These are phyloP conservation scores for Austrolebias charrua DNA, from an alignment of 2,797 vertebrate species.

Conservation along the genomic window DNA sequence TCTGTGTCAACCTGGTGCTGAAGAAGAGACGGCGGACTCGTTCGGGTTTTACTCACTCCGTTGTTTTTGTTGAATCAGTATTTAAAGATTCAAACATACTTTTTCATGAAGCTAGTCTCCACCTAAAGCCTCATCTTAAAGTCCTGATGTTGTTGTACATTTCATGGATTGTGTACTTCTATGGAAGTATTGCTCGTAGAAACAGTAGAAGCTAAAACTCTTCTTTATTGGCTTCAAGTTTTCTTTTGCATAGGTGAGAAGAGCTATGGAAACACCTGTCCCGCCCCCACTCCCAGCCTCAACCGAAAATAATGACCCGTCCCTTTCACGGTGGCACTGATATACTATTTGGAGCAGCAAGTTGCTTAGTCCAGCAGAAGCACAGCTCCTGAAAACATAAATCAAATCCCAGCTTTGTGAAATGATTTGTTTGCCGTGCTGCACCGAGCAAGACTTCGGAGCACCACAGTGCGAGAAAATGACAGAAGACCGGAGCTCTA, in stretches of 20 bases:
- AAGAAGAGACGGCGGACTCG: neutral
- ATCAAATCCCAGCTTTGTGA: constrained; percentile 42
- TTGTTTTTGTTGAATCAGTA: too few relatives aligned
- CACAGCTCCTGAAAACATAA: constrained; percentile 49
- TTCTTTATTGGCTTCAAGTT: neutral
- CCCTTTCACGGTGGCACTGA: constrained; percentile 57
- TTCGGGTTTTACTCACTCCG: too few relatives aligned
- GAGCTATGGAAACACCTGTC: constrained; percentile 1
- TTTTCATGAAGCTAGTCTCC: too few relatives aligned
- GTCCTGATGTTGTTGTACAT: neutral
- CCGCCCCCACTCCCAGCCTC: too few relatives aligned
- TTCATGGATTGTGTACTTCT: neutral
- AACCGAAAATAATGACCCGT: constrained; percentile 56
- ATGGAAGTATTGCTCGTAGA: neutral
- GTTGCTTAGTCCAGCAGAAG: constrained; percentile 58
- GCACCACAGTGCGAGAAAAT: constrained; percentile 4
- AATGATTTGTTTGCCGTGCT: constrained; percentile 1
- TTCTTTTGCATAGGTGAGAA: constrained; percentile 20
- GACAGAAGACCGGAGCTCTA: neutral
- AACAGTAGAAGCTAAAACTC: neutral
- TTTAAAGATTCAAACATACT: too few relatives aligned
- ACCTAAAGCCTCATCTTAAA: too few relatives aligned
- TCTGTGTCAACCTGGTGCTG: neutral
- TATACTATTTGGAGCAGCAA: constrained; percentile 57
- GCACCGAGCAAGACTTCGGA: constrained; percentile 14